Conservation (phyloP, 2,113 vertebrate species). For the Syngnathus typhle region DNA sequence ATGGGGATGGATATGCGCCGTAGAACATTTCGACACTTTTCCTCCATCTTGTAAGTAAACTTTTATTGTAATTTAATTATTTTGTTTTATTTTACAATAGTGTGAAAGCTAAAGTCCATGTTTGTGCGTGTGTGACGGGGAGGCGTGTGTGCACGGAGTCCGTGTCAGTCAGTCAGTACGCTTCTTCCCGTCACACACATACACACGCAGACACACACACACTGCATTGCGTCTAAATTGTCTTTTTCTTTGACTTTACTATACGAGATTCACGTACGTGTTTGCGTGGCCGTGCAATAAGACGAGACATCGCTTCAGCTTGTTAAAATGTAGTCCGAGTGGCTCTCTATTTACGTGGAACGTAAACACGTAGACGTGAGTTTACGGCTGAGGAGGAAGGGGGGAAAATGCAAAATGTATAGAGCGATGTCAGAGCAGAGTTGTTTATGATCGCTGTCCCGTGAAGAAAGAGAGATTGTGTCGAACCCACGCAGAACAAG, state of each 20-base stretch:
- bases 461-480: constrained; percentile 61
- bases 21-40: constrained; percentile 12
- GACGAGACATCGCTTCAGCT: constrained; percentile 40
- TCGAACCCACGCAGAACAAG: constrained; percentile 50
- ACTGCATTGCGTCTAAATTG: constrained; percentile 35
- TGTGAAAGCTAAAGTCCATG: background rate
- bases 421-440: constrained; percentile 60
- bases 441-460: constrained; percentile 63
- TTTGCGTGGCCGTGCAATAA: constrained; percentile 46
- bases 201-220: background rate
- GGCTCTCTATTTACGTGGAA: constrained; percentile 54
- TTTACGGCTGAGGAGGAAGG: constrained; percentile 32
- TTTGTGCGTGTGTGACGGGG: constrained; percentile 10
- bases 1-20: background rate
- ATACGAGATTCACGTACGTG: constrained; percentile 35
- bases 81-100: background rate
- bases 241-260: constrained; percentile 36
- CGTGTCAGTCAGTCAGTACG: background rate
- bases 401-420: constrained; percentile 47
- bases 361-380: constrained; percentile 58
- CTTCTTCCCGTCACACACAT: background rate
- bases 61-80: background rate
- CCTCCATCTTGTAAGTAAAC: background rate
- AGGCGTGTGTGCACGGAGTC: constrained; percentile 9
- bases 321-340: constrained; percentile 52